Evolutionary conservation across 2,888 invertebrate genomes (phyloP), one percentile per base, ranked within the genome.

Genomic region (Eupithecia dodoneata): DNA sequence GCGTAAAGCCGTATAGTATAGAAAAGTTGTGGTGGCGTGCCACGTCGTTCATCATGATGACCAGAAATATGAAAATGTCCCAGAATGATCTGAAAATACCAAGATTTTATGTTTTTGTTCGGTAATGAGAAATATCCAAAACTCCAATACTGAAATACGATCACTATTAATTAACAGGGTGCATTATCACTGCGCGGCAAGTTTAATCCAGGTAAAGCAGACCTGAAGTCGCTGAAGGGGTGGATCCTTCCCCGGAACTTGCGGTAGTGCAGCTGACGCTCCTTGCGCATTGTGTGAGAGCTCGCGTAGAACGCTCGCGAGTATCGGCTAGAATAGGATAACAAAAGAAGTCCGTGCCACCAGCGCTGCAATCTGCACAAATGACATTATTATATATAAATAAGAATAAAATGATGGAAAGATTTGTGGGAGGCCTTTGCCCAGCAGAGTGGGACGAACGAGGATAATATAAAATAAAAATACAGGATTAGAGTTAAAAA

Each of bases 331-430:
- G 78, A 76, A 76, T 85, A 86, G 0, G 87, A 88, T 3, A 89
- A 83, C 4, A 90, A 81, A 66, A 89, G 89, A 44, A 88, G 76
- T 47, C 86, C 83, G 44, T 83, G 75, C 89, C 89, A 90, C 87
- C 86, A 86, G 4, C 88, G 82, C 74, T 75, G 82, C 2, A 88
- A 47, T 69, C 72, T 77, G 69, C 41, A 13, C 42, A 65, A 75
- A 18, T 18, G 3, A 59, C 10, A 18, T 18, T 18, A 59, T 10
- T 49, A 30, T 6, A 4, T 52, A 59, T 59, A 18, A 18, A 59
- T 59, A 59, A 18, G n/a, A 55, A 59, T 10, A 52, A 59, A 18
- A 59, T 30, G 30, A 30, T 30, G 30, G 30, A 30, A 30, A 30
- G 30, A 30, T 30, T 30, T 30, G 30, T 0, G 30, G 30, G 30